A percentile compares a stretch with the other conserved stretches of the same genome.
Evolutionary conservation across 2,113 vertebrate genomes (phyloP).

Genomic region (Psettodes erumei): DNA sequence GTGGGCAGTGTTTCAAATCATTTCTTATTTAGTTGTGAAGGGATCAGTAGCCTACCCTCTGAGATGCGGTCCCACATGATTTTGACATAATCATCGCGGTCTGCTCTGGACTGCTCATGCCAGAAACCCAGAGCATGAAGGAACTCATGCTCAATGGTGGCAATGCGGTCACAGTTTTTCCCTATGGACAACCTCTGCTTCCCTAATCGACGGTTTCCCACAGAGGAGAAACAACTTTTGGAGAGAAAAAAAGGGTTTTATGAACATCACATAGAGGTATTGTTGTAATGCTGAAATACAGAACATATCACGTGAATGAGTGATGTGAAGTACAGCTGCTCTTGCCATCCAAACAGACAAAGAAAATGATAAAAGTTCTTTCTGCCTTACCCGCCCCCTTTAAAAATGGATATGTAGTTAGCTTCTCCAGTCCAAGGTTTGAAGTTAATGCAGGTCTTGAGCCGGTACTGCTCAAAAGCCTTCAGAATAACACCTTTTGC

Average conservation of each 20-base stretch:
- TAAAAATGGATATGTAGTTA: constrained; percentile 93
- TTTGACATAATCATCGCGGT: constrained; percentile 89
- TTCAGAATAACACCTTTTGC: constrained; percentile 93
- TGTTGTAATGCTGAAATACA: neutral
- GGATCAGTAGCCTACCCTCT: constrained; percentile 85
- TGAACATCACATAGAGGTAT: constrained; percentile 13
- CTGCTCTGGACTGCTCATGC: constrained; percentile 93
- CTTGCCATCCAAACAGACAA: neutral
- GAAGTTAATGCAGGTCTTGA: constrained; percentile 96
- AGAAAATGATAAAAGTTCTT: neutral
- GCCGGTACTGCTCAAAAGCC: constrained; percentile 92
- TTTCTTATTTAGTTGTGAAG: neutral
- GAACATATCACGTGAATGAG: too few relatives aligned
- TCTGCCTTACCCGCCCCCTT: constrained; percentile 87
- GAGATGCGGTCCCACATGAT: constrained; percentile 89
- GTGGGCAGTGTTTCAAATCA: neutral
- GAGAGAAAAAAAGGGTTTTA: neutral
- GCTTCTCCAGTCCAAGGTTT: constrained; percentile 90
- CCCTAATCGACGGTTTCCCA: constrained; percentile 86
- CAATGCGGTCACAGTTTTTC: constrained; percentile 86
- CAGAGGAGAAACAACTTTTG: constrained; percentile 90
- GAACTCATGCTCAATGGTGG: constrained; percentile 90
- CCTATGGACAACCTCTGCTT: constrained; percentile 90
- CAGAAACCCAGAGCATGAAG: constrained; percentile 93
- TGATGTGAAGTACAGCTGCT: neutral